Evolutionary conservation across 2,113 vertebrate genomes (phyloP).

Genomic region (Malaclemys terrapin): DNA sequence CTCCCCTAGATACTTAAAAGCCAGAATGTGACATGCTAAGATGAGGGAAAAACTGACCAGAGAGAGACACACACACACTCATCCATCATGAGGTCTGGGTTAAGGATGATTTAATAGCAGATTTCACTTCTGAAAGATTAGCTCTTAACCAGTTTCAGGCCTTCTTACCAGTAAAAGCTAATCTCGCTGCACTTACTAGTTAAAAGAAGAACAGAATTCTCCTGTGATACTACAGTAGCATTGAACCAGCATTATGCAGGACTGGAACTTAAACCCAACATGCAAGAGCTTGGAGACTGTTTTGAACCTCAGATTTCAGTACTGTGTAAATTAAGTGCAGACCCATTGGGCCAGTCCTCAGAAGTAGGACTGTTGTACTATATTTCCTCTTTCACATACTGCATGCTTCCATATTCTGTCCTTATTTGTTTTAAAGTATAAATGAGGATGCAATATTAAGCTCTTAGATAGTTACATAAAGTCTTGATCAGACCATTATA

Average conservation of each 20-base stretch:
- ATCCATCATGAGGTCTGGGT: background rate
- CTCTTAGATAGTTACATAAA: background rate
- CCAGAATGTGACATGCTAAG: background rate
- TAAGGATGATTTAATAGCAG: background rate
- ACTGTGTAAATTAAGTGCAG: background rate
- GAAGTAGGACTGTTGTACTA: background rate
- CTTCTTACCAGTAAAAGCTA: background rate
- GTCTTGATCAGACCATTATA: background rate
- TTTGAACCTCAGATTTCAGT: background rate
- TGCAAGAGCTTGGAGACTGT: fast-evolving
- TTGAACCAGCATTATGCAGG: background rate
- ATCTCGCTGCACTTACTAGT: background rate
- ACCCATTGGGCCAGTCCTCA: fast-evolving
- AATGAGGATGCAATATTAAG: background rate
- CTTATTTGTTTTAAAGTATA: background rate
- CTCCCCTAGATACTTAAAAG: background rate
- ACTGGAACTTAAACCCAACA: background rate
- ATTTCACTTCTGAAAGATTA: background rate
- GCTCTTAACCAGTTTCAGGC: background rate
- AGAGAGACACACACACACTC: background rate
- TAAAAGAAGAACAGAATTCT: background rate
- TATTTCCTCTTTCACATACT: background rate
- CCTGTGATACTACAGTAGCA: background rate
- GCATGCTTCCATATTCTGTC: background rate
- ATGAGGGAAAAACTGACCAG: background rate